Evolutionary conservation across 2,797 vertebrate species (phyloP).

Genomic region (Peromyscus melanophrys): DNA sequence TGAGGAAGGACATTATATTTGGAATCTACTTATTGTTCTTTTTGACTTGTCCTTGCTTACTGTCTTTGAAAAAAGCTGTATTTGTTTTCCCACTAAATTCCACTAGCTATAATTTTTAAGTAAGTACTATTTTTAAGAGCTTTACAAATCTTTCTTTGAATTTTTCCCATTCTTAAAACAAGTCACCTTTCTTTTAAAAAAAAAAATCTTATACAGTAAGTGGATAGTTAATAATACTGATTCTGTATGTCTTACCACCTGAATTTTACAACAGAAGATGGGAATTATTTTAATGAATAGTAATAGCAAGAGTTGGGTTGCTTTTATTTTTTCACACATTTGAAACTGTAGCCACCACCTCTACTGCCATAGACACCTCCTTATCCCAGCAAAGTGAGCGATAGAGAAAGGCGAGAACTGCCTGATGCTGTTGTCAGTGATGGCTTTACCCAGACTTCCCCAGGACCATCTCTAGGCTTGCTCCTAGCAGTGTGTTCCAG

Average conservation of each 20-base stretch:
- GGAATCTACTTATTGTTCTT: neutral
- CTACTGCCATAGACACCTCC: neutral
- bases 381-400: neutral
- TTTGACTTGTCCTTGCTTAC: neutral
- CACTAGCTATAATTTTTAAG: neutral
- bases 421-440: neutral
- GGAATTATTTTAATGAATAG: neutral
- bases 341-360: neutral
- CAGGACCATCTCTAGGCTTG: neutral
- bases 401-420: neutral
- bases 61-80: constrained; percentile 52
- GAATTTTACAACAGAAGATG: constrained; percentile 35
- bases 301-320: neutral
- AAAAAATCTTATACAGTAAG: neutral
- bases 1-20: neutral
- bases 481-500: neutral
- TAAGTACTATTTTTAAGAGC: constrained; percentile 9
- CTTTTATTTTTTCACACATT: neutral
- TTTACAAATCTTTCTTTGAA: constrained; percentile 24
- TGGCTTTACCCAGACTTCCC: neutral
- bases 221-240: constrained; percentile 18
- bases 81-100: constrained; percentile 23
- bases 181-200: neutral
- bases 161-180: constrained; percentile 53
- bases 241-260: constrained; percentile 32